Evolutionary conservation across 2,797 vertebrate genomes (phyloP), one percentile per base, ranked within the genome.

Genomic region (Tiaroga cobitis): DNA sequence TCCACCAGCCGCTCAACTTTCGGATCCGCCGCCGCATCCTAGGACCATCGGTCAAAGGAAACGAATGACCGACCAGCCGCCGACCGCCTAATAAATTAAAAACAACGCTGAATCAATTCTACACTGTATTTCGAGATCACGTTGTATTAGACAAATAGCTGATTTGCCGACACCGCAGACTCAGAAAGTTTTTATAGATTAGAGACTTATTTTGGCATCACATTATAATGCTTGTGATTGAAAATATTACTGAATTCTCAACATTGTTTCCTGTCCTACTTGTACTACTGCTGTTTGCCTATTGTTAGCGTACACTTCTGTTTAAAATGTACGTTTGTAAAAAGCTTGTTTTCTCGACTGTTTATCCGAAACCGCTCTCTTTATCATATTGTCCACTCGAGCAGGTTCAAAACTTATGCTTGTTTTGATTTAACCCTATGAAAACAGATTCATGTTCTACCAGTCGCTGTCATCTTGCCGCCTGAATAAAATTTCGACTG

Each of bases 401-500:
- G 70, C 78, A 88, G 73, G 76, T 81, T 88, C 88, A 77, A 59
- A 82, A 83, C 87, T 81, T 87, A 81, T 88, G 88, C 82, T 89
- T 90, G 83, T 87, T 87, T 81, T 90, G 81, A 68, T 88, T 89
- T 89, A 72, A 80, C 82, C 34, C 78, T 89, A 77, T 84, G 68
- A 88, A 81, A 86, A 80, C 54, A 85, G 49, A 82, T 86, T 86
- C 63, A 41, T 90, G 88, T 91, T 73, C 80, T 87, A 88, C 78
- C 85, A 88, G 82, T 87, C 90, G 89, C 81, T 90, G 89, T 91
- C 86, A 87, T 86, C 68, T 81, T 90, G 85, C 85, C 89, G 88
- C 84, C 74, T 89, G 89, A 92, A 91, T 91, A 92, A 91, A 92
- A 87, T 81, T 39, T 88, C 87, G 85, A 85, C 65, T 88, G 87